These are phyloP conservation scores for Pangasius djambal DNA, from an alignment of 2,797 vertebrate genomes.

Conservation along the genomic window DNA sequence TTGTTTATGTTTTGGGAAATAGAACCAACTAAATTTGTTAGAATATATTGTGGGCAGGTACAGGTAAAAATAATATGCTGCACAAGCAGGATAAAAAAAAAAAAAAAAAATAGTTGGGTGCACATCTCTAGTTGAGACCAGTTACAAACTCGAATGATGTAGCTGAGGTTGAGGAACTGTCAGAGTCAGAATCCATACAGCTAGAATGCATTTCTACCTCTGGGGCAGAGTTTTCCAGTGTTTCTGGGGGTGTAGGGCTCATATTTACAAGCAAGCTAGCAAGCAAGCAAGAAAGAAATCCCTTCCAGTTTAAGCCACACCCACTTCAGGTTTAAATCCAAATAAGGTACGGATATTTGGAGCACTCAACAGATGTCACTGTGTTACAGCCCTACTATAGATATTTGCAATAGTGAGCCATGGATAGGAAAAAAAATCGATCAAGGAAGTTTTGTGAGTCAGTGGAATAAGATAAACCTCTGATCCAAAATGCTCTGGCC, in stretches of 20 bases:
- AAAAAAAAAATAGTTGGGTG: background rate
- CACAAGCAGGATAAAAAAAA: background rate
- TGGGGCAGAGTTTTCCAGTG: too few species aligned
- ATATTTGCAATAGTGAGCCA: background rate
- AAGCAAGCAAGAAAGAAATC: background rate
- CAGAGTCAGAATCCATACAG: background rate
- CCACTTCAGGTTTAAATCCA: background rate
- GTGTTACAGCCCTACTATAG: background rate
- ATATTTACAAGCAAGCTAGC: background rate
- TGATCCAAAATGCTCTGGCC: slow-evolving; percentile 20
- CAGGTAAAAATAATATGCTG: background rate
- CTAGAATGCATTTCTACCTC: background rate
- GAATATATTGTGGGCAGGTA: background rate
- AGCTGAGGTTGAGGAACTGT: background rate
- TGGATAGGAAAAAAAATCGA: background rate
- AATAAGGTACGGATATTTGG: background rate
- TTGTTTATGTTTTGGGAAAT: background rate
- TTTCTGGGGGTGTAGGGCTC: background rate
- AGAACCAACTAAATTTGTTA: background rate
- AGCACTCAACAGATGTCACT: background rate
- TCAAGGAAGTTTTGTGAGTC: background rate
- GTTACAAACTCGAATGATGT: background rate
- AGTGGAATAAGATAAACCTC: background rate
- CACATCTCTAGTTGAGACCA: background rate
- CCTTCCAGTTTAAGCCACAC: background rate